Conservation (phyloP, 2,888 invertebrate species). For the Phasia obesa region DNA sequence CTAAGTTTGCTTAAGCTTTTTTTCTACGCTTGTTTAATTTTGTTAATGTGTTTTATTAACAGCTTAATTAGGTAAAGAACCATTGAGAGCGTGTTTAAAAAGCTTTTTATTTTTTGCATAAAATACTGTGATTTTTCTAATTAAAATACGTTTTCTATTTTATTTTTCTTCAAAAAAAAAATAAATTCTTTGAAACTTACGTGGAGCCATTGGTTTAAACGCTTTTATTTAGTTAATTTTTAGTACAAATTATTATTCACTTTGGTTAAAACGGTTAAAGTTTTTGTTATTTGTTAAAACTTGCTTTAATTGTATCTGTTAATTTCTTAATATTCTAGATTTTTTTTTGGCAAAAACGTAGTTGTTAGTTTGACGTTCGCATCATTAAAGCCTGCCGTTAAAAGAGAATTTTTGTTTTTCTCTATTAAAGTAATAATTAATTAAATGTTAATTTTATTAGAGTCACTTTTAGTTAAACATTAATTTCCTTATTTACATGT, state of each 20-base stretch:
- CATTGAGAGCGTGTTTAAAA: background rate
- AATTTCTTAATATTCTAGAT: too few relatives aligned
- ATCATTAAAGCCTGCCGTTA: too few relatives aligned
- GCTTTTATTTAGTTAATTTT: constrained; percentile 46
- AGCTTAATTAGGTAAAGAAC: constrained; percentile 13
- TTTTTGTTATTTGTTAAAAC: background rate
- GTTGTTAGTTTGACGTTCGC: too few relatives aligned
- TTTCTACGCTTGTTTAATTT: background rate
- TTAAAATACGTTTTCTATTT: constrained; percentile 3
- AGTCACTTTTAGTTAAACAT: too few relatives aligned
- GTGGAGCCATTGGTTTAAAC: constrained; percentile 63
- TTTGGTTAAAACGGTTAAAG: background rate
- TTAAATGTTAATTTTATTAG: too few relatives aligned
- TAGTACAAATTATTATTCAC: constrained; percentile 48
- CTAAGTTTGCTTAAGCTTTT: constrained; percentile 21
- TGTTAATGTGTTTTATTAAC: constrained; percentile 6
- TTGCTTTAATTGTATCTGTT: too few relatives aligned
- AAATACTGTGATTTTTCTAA: constrained; percentile 34
- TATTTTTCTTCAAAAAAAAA: background rate
- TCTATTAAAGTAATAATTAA: too few relatives aligned
- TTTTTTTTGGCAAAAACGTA: too few relatives aligned
- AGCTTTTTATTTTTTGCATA: constrained; percentile 2
- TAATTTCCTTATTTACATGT: too few relatives aligned
- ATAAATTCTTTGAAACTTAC: constrained; percentile 60
- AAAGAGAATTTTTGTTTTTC: too few relatives aligned